Evolutionary conservation across 2,888 invertebrate species (phyloP).

Genomic region (Callinectes sapidus): DNA sequence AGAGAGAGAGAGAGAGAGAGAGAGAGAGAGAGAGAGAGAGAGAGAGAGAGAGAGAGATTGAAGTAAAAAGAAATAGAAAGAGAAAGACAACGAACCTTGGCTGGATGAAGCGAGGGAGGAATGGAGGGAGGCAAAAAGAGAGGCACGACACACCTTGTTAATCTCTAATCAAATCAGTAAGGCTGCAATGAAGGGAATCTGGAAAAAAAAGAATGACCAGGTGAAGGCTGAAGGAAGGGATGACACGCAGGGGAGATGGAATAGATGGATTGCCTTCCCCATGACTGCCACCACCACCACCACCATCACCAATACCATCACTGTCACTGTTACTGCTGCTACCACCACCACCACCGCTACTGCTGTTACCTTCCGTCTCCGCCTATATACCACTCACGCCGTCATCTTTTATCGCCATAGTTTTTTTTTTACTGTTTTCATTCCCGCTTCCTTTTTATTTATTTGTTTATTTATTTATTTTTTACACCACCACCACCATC

Average conservation of each 20-base stretch:
- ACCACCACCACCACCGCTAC: neutral
- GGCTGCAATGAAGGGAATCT: neutral
- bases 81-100: neutral
- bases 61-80: neutral
- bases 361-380: too few relatives aligned
- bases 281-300: neutral
- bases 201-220: neutral
- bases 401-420: neutral
- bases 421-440: too few relatives aligned
- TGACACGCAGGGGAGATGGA: neutral
- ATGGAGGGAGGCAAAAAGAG: neutral
- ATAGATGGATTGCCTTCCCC: neutral
- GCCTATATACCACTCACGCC: neutral
- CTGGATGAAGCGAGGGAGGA: neutral
- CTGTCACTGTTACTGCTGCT: too few relatives aligned
- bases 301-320: neutral
- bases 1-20: constrained; percentile 47
- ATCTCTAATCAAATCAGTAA: constrained; percentile 31
- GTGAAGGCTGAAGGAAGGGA: neutral
- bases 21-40: constrained; percentile 43
- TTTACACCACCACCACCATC: neutral
- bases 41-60: neutral
- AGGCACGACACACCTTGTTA: constrained; percentile 2
- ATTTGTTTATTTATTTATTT: too few relatives aligned
- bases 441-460: too few relatives aligned